Percentiles rank a stretch among this genome's conserved stretches.
phyloP scores from a whole-genome alignment of 2,888 invertebrate genomes.

The Molanna angustata region DNA sequence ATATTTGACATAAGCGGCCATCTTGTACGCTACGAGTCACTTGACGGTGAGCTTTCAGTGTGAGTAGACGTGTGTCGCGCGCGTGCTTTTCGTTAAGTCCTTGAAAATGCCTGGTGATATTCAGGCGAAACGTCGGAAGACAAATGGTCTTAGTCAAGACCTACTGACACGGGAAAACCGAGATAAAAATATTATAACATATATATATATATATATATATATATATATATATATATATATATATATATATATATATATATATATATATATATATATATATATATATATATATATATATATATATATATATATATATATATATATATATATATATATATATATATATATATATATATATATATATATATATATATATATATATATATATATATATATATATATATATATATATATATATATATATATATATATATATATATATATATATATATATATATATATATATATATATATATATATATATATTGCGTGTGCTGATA shows the following conservation, averaged over 20 bases:
- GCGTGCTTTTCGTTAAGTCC: too few species aligned
- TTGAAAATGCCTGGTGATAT: too few species aligned
- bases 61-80: too few species aligned
- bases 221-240: background rate
- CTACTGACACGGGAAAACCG: too few species aligned
- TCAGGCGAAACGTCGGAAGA: too few species aligned
- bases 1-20: too few species aligned
- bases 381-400: background rate
- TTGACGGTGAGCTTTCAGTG: too few species aligned
- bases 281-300: background rate
- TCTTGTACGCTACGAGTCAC: too few species aligned
- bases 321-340: background rate
- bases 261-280: background rate
- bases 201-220: background rate
- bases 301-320: background rate
- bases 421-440: background rate
- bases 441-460: background rate
- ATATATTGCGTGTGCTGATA: too few species aligned
- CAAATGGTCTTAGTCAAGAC: too few species aligned
- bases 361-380: background rate
- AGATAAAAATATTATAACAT: too few species aligned
- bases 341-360: background rate
- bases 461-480: background rate
- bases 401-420: background rate
- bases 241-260: background rate